Percentiles rank a stretch among this genome's conserved stretches.
phyloP scores from a whole-genome alignment of 2,113 vertebrate genomes.

The Ursus arctos region DNA sequence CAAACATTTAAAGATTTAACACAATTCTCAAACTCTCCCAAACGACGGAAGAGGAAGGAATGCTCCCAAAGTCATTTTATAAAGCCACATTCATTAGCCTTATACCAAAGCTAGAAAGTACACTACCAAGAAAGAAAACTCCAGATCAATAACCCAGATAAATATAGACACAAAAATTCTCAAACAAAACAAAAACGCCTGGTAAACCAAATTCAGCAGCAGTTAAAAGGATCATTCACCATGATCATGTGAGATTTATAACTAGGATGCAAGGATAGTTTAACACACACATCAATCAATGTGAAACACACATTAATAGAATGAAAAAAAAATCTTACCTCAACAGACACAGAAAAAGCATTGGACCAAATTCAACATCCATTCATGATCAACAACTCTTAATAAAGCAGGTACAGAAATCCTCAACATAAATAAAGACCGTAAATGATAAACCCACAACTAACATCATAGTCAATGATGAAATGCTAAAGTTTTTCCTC shows the following conservation, averaged over 20 bases:
- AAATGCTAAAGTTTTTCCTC: background rate
- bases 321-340: background rate
- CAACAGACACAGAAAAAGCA: background rate
- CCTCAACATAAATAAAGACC: background rate
- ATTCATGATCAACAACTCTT: background rate
- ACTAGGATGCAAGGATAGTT: background rate
- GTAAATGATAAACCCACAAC: background rate
- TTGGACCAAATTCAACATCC: background rate
- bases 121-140: background rate
- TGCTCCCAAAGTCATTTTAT: background rate
- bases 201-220: background rate
- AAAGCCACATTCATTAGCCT: background rate
- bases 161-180: background rate
- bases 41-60: background rate
- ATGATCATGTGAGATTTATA: background rate
- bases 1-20: background rate
- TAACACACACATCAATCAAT: background rate
- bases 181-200: background rate
- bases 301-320: background rate
- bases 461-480: background rate
- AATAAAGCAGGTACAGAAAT: background rate
- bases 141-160: background rate
- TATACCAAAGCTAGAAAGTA: background rate
- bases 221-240: background rate
- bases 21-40: background rate